These are phyloP conservation scores for Mixornis gularis DNA, from an alignment of 2,113 vertebrate species.

Conservation along the genomic window DNA sequence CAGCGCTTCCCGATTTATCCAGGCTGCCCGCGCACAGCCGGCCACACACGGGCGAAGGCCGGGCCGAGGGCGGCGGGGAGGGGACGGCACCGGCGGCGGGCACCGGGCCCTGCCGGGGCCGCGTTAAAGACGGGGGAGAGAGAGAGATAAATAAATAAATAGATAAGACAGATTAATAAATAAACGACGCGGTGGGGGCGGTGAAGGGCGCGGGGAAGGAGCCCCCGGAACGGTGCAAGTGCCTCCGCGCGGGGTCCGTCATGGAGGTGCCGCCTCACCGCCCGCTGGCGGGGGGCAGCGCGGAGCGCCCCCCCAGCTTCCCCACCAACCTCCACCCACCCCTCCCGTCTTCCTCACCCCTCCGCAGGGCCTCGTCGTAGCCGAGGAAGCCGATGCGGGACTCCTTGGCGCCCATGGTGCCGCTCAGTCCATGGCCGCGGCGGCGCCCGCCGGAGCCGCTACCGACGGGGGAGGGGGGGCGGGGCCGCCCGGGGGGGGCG, in stretches of 20 bases:
- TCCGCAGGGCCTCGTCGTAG: neutral
- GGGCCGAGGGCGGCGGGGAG: neutral
- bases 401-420: neutral
- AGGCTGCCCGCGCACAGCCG: neutral
- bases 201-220: neutral
- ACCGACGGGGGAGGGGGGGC: too few relatives aligned
- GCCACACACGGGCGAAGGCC: neutral
- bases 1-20: neutral
- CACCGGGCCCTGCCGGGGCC: neutral
- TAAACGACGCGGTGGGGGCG: neutral
- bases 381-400: neutral
- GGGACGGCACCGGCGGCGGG: neutral
- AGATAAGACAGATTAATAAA: neutral
- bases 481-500: too few relatives aligned
- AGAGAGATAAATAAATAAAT: neutral
- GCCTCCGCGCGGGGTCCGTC: slow-evolving; percentile 1
- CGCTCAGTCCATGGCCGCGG: too few relatives aligned
- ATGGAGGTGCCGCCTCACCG: slow-evolving; percentile 4
- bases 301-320: neutral
- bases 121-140: neutral
- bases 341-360: neutral
- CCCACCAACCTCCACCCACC: neutral
- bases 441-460: too few relatives aligned
- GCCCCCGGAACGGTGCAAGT: neutral
- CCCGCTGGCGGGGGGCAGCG: neutral